Evolutionary conservation across 2,797 vertebrate genomes (phyloP).

Genomic region (Acridotheres tristis): DNA sequence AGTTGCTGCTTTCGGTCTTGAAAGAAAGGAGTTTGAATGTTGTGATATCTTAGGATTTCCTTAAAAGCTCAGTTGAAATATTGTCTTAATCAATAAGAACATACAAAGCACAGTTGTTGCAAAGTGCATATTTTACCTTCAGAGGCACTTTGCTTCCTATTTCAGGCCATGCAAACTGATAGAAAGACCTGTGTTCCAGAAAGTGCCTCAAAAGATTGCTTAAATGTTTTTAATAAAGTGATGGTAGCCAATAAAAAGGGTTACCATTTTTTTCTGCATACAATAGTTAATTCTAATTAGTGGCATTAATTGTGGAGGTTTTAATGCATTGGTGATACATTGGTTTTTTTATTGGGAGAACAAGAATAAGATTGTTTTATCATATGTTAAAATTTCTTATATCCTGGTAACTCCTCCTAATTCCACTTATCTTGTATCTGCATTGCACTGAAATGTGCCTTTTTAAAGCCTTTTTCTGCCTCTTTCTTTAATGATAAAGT

Average conservation of each 20-base stretch:
- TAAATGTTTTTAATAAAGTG: background rate
- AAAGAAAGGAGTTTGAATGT: background rate
- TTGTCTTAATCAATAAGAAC: background rate
- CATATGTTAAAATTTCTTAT: background rate
- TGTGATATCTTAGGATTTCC: background rate
- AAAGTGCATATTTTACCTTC: background rate
- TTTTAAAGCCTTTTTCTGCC: background rate
- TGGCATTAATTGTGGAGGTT: background rate
- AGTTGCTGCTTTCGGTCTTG: background rate
- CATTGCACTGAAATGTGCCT: background rate
- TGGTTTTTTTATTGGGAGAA: background rate
- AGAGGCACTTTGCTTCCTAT: background rate
- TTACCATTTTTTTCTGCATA: background rate
- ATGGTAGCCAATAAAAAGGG: background rate
- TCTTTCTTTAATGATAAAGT: background rate
- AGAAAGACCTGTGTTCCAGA: background rate
- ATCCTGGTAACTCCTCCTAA: background rate
- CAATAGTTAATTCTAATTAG: background rate
- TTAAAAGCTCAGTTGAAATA: background rate
- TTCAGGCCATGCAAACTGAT: background rate
- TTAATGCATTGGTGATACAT: background rate
- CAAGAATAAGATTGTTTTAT: background rate
- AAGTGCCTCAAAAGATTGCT: background rate
- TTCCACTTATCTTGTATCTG: background rate
- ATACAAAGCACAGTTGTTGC: background rate